These are phyloP conservation scores for Sminthopsis crassicaudata DNA, from an alignment of 2,113 vertebrate species.

Conservation along the genomic window DNA sequence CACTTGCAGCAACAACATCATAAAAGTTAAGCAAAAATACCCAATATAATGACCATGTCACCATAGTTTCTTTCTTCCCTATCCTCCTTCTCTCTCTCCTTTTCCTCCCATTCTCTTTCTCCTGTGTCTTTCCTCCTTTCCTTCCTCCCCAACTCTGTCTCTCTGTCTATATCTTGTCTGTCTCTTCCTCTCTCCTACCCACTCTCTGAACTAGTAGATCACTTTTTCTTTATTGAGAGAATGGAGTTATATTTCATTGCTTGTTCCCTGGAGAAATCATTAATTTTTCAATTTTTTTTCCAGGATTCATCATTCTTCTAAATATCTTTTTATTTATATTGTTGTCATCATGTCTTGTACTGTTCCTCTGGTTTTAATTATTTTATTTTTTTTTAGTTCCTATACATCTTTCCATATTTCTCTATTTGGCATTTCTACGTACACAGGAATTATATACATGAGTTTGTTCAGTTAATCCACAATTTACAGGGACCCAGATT, in stretches of 20 bases:
- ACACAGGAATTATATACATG: neutral
- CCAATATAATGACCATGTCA: neutral
- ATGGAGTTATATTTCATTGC: neutral
- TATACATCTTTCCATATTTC: neutral
- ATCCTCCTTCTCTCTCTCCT: no score
- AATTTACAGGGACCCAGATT: neutral
- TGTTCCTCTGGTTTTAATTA: neutral
- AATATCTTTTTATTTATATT: neutral
- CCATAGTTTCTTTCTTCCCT: neutral
- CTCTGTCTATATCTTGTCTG: neutral
- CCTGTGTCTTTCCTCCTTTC: no score
- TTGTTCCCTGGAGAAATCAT: neutral
- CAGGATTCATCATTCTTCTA: neutral
- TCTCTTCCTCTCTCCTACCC: neutral
- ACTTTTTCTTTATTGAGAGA: neutral
- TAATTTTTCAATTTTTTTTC: neutral
- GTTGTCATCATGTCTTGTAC: neutral
- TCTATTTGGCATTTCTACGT: neutral
- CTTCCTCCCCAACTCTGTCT: neutral
- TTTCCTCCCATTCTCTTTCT: no score
- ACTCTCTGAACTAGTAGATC: neutral
- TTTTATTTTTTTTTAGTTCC: neutral
- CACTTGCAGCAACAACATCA: neutral
- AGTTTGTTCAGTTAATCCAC: neutral
- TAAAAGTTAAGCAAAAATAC: neutral